Conservation (phyloP, 2,113 vertebrate genomes). For the Rhinoderma darwinii region DNA sequence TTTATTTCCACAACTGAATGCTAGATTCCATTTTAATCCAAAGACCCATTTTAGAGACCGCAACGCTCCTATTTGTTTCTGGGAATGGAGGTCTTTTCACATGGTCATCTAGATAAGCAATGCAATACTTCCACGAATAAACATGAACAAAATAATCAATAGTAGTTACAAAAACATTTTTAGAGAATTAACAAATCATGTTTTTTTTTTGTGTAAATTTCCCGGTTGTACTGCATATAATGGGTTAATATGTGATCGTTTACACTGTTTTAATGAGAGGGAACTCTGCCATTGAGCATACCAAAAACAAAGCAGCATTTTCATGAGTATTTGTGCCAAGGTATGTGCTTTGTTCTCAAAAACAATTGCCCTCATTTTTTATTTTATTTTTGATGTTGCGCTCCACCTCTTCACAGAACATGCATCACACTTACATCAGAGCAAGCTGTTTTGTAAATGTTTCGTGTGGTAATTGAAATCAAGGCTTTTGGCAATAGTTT, state of each 20-base stretch:
- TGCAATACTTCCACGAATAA: too few species aligned
- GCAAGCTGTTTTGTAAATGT: constrained; percentile 46
- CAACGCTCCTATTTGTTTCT: too few species aligned
- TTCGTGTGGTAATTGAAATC: constrained; percentile 32
- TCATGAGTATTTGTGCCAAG: constrained; percentile 26
- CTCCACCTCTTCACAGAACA: constrained; percentile 8
- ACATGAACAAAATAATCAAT: too few species aligned
- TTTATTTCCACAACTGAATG: too few species aligned
- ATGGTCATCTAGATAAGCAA: too few species aligned
- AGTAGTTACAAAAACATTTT: neutral
- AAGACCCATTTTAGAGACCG: too few species aligned
- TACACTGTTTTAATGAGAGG: constrained; percentile 23
- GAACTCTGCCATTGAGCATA: constrained; percentile 38
- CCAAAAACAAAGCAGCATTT: constrained; percentile 35
- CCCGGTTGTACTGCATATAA: neutral
- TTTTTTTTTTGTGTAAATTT: neutral
- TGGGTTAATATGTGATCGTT: neutral
- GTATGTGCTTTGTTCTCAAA: constrained; percentile 50
- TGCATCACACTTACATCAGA: constrained; percentile 34
- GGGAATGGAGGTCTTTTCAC: too few species aligned
- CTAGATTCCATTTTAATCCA: too few species aligned
- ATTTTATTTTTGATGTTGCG: neutral
- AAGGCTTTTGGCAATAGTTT: constrained; percentile 29
- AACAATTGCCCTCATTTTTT: constrained; percentile 32
- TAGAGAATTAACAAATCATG: neutral